phyloP scores from a whole-genome alignment of 2,888 invertebrate genomes.

The Synergus japonicus region DNA sequence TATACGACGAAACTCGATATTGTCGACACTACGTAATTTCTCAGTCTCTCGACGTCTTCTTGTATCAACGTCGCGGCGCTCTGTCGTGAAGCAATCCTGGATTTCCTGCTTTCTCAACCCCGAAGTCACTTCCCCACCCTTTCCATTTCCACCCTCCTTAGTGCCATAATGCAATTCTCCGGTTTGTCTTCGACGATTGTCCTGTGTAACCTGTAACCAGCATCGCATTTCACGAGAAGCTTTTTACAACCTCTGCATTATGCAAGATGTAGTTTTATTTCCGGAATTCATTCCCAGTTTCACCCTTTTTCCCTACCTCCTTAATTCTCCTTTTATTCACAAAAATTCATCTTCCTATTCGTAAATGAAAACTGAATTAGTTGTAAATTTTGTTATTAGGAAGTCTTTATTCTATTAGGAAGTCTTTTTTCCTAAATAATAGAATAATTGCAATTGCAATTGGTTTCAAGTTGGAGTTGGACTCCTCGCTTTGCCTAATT shows the following conservation, averaged over 20 bases:
- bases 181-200: conserved; percentile 49
- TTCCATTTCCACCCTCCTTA: conserved; percentile 30
- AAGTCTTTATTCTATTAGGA: not conserved
- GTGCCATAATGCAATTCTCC: conserved; percentile 57
- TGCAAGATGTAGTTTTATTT: not conserved
- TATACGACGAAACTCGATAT: conserved; percentile 47
- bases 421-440: conserved; percentile 55
- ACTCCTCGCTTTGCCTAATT: conserved; percentile 60
- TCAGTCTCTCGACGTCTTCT: conserved; percentile 42
- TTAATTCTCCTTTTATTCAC: not conserved
- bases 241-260: conserved; percentile 9
- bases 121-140: conserved; percentile 9
- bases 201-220: conserved; percentile 42
- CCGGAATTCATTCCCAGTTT: no score
- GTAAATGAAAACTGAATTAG: no score
- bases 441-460: conserved; percentile 62
- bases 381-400: no score
- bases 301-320: not conserved
- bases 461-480: conserved; percentile 42
- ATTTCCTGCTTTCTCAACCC: conserved; percentile 42
- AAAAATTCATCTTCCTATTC: no score
- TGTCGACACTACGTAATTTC: conserved; percentile 41
- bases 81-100: conserved; percentile 45
- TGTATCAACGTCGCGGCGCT: conserved; percentile 38
- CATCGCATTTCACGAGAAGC: conserved; percentile 42